Percentiles rank a stretch among this genome's conserved stretches.
phyloP scores from a whole-genome alignment of 2,797 vertebrate genomes.

The Alauda arvensis region DNA sequence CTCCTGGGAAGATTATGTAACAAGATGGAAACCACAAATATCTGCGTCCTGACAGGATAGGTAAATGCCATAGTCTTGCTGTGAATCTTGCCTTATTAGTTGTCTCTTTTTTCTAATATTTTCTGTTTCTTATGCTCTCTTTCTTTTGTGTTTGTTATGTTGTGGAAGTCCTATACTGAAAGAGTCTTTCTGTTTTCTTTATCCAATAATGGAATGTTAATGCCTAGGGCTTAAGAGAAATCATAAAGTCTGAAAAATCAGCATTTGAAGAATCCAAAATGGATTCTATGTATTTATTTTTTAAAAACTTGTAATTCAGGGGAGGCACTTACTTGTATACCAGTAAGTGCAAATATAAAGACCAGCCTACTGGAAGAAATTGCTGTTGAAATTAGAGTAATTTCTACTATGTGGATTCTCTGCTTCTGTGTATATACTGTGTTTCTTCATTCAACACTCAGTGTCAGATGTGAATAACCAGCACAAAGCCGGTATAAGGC shows the following conservation, averaged over 20 bases:
- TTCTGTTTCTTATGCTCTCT: not conserved
- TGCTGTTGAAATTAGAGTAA: not conserved
- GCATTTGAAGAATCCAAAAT: not conserved
- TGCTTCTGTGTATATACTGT: not conserved
- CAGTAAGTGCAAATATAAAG: not conserved
- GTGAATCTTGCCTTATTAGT: not conserved
- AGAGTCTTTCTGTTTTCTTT: not conserved
- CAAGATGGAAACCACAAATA: not conserved
- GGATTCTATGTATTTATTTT: not conserved
- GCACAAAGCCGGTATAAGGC: not conserved
- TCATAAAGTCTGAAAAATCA: not conserved
- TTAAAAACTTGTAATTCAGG: not conserved
- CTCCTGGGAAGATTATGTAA: not conserved
- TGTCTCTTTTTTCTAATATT: not conserved
- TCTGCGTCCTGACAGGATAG: not conserved
- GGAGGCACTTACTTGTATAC: not conserved
- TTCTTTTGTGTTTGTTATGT: not conserved
- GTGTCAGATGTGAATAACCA: conserved; percentile 36
- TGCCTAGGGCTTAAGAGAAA: not conserved
- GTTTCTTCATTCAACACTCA: conserved; percentile 5
- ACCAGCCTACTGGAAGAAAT: not conserved
- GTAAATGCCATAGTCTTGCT: not conserved
- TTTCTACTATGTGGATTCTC: not conserved
- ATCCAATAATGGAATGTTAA: not conserved
- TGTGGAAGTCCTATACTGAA: not conserved